A percentile compares a stretch with the other conserved stretches of the same genome.
These are phyloP conservation scores for Masnerella sp. DNA, from an alignment of 2,888 invertebrate species.

Conservation along the genomic window DNA sequence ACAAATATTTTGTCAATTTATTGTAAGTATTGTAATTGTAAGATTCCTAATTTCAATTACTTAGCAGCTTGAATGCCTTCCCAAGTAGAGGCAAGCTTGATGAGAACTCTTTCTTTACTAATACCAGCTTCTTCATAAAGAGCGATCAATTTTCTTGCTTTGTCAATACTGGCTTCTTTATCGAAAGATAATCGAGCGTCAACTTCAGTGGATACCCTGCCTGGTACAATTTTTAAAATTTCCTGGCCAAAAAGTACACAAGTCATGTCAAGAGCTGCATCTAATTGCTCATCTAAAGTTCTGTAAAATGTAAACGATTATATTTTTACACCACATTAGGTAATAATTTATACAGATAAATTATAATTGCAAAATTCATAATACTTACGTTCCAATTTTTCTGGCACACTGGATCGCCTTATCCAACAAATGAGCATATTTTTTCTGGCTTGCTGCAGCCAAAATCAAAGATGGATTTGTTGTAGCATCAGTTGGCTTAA, in stretches of 20 bases:
- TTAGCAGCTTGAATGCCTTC: slow-evolving; percentile 99
- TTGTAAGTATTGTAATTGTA: too few species aligned
- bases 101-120: slow-evolving; percentile 93
- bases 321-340: too few species aligned
- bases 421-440: slow-evolving; percentile 92
- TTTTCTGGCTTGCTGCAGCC: slow-evolving; percentile 95
- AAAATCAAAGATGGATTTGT: slow-evolving; percentile 98
- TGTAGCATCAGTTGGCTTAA: slow-evolving; percentile 99
- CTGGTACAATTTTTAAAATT: slow-evolving; percentile 98
- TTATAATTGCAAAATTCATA: too few species aligned
- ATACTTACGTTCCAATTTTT: slow-evolving; percentile 81
- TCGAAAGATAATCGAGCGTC: slow-evolving; percentile 98
- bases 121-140: slow-evolving; percentile 93
- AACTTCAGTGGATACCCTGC: slow-evolving; percentile 97
- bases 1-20: too few species aligned
- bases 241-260: slow-evolving; percentile 97
- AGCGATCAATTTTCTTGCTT: slow-evolving; percentile 91
- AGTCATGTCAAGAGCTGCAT: slow-evolving; percentile 93
- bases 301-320: slow-evolving; percentile 76
- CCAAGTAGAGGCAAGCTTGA: slow-evolving; percentile 99
- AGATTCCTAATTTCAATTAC: too few species aligned
- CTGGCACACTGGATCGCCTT: slow-evolving; percentile 94
- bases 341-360: too few species aligned
- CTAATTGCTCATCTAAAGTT: slow-evolving; percentile 85
- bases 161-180: slow-evolving; percentile 92